Conservation (phyloP, 2,888 invertebrate genomes). For the Allolobophora icterica region DNA sequence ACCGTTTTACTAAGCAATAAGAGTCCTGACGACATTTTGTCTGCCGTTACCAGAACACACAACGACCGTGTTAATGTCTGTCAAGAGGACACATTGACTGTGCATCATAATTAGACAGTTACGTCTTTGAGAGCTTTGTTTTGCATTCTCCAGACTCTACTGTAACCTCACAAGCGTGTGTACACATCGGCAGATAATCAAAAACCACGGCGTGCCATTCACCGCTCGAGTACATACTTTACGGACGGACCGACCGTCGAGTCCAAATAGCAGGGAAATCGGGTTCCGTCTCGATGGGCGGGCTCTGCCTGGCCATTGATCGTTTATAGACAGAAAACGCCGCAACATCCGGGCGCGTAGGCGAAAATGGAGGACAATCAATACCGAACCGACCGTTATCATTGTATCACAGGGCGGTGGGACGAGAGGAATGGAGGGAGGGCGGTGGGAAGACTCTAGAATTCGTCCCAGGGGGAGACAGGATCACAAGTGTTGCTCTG, state of each 20-base stretch:
- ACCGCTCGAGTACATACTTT: background rate
- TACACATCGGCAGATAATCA: background rate
- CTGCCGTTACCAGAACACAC: background rate
- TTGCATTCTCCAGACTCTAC: background rate
- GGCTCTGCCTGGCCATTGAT: background rate
- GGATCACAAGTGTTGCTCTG: conserved; percentile 5
- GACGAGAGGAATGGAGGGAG: background rate
- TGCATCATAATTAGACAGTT: background rate
- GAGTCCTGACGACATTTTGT: background rate
- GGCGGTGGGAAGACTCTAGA: background rate
- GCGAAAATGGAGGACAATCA: background rate
- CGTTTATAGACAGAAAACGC: conserved; percentile 8
- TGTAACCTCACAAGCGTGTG: background rate
- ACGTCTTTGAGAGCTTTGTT: background rate
- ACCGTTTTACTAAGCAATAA: background rate
- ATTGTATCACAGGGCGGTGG: background rate
- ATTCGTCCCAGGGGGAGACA: background rate
- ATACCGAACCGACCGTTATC: background rate
- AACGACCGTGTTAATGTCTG: background rate
- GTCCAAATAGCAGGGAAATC: conserved; percentile 8
- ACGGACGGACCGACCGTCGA: background rate
- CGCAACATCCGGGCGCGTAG: background rate
- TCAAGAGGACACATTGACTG: background rate
- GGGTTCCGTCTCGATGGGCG: background rate
- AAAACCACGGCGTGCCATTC: background rate